Evolutionary conservation across 2,797 vertebrate species (phyloP), one percentile per base, ranked within the genome.

Genomic region (Epinephelus coioides): DNA sequence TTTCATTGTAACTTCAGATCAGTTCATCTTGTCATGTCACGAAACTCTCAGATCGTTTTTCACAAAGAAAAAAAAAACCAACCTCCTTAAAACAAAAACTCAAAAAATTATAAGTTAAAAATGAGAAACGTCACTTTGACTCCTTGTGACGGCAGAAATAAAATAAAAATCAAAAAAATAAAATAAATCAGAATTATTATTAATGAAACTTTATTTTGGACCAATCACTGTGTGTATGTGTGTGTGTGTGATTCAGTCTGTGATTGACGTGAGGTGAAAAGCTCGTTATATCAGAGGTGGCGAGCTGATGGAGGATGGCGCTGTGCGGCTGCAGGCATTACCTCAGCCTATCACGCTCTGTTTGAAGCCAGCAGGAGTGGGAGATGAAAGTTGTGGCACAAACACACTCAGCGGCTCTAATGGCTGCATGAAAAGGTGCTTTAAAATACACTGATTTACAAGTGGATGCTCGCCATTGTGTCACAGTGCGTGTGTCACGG

Each of bases 301-400:
- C 17, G 57, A 70, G 76, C 68, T 7, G 30, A 2, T 27, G 65
- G 73, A 66, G 30, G 64, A 34, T 15, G 1, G 51, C 0, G 8
- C 11, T 9, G 5, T 34, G 34, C 34, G 49, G 76, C 78, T 53
- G 75, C 27, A 62, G 34, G 64, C 1, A 61, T 75, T 61, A 60
- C 74, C 81, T 81, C 43, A 21, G 59, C 76, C 82, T 69, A 78
- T 83, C 83, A 79, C 56, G 63, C 53, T 25, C 60, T n/a, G 87
- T 94, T 94, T 94, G 92, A 94, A 91, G 93, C 82, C 87, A 83
- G 83, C 88, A 56, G 90, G 86, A 88, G 89, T 70, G 82, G 77
- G 84, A 92, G 92, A 94, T 93, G 89, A 94, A 94, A 94, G 92
- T 90, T 82, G 87, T 78, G 91, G 88, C 81, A 62, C 63, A 23